Evolutionary conservation across 2,888 invertebrate species (phyloP), one percentile per base, ranked within the genome.

Genomic region (Calephelis perditalis): DNA sequence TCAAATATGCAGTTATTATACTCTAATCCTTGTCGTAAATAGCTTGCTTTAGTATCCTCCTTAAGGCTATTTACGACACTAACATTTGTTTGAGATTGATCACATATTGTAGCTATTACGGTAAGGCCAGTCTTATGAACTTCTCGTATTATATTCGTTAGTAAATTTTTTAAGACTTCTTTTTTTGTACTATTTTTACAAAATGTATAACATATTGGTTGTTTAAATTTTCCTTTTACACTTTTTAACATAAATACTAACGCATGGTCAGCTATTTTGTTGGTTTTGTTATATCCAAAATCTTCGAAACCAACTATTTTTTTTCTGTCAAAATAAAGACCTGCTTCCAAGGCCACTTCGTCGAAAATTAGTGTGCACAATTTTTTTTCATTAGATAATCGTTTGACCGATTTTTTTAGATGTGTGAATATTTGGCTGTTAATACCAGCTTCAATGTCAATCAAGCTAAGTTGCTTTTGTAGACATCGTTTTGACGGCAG

Each of bases 241-340:
- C 65, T 49, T 56, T 63, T 59, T 6, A 67, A 37, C 65, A 65
- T 65, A 36, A 66, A 61, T 1, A 63, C 65, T 5, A 65, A 37
- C 0, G 67, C 67, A 61, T 65, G 67, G 40, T 67, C 61, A 4
- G 65, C 67, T n/a, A 65, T 57, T 12, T 56, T 54, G 7, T 35
- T 49, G 7, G 35, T 56, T 47, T n/a, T 47, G 0, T 36, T 36
- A 6, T 6, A 37, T 5, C 47, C 61, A 40, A 57, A 57, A 40
- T 58, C 55, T 46, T 58, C 55, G 52, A 61, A 61, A 11, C 62
- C 58, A 26, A 59, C 15, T 26, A 62, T 43, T 44, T 15, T 10
- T 10, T 5, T 2, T 26, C 15, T 35, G 12, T 58, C 45, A 55
- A 43, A 62, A 12, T 45, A 15, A 37, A 62, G 8, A 56, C 59